These are phyloP conservation scores for Hyla sarda DNA, from an alignment of 2,113 vertebrate species.

Conservation along the genomic window DNA sequence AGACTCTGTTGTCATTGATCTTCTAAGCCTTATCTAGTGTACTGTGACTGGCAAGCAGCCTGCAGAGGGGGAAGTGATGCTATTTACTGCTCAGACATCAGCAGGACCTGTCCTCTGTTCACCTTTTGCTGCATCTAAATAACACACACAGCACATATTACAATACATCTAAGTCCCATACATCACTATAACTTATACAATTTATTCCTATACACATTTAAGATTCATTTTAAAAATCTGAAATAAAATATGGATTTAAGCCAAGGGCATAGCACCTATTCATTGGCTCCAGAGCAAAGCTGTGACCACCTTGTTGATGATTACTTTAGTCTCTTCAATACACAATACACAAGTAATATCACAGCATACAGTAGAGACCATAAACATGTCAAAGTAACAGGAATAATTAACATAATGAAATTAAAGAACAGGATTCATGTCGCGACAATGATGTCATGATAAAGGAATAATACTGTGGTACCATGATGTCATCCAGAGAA, in stretches of 20 bases:
- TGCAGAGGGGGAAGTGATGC: not conserved
- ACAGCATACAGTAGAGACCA: no score
- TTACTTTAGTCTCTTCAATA: no score
- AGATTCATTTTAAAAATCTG: not conserved
- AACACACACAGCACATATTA: not conserved
- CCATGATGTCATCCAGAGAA: no score
- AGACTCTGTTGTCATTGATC: slow-evolving; percentile 24
- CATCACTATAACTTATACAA: not conserved
- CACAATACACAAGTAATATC: not conserved
- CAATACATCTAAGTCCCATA: not conserved
- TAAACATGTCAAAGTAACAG: no score
- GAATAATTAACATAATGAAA: no score
- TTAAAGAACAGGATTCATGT: no score
- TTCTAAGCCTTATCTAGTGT: slow-evolving; percentile 26
- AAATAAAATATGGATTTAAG: not conserved
- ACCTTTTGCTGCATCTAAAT: slow-evolving; percentile 37
- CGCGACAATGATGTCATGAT: no score
- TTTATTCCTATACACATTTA: not conserved
- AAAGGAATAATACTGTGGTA: no score
- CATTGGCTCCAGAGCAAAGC: not conserved
- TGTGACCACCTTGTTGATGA: no score
- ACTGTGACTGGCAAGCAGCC: slow-evolving; percentile 23
- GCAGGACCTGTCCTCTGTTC: not conserved
- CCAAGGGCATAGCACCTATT: not conserved
- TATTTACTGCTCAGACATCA: slow-evolving; percentile 33